phyloP scores from a whole-genome alignment of 1,140 invertebrate species.

The Phthorimaea operculella region DNA sequence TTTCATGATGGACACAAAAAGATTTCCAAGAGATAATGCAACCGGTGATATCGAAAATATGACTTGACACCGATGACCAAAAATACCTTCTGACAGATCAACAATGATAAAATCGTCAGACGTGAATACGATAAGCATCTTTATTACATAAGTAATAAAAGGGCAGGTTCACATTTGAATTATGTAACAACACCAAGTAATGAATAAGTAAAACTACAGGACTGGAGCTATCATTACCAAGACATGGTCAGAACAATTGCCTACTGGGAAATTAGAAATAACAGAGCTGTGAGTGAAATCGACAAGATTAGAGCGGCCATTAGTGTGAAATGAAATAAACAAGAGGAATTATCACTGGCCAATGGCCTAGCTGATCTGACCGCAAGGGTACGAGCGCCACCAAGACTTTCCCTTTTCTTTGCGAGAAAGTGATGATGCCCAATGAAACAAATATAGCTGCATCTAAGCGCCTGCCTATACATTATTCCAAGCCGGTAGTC shows the following conservation, averaged over 20 bases:
- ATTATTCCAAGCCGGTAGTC: not conserved
- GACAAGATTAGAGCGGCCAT: conserved; percentile 34
- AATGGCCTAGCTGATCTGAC: conserved; percentile 51
- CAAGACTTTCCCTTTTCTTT: conserved; percentile 61
- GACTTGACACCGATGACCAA: conserved; percentile 32
- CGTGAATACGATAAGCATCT: conserved; percentile 42
- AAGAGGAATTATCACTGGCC: conserved; percentile 55
- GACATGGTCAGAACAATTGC: not conserved
- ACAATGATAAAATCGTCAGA: conserved; percentile 43
- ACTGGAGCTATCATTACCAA: not conserved
- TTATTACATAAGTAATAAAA: conserved; percentile 33
- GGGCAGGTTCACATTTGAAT: conserved; percentile 16
- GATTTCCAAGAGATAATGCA: conserved; percentile 11
- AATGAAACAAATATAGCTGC: conserved; percentile 51
- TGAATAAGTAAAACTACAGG: not conserved
- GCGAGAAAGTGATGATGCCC: conserved; percentile 65
- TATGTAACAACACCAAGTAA: conserved; percentile 10
- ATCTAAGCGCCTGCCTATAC: conserved; percentile 16
- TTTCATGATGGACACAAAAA: too few species aligned
- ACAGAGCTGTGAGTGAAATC: conserved; percentile 32
- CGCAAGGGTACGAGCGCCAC: conserved; percentile 59
- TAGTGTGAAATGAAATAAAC: conserved; percentile 58
- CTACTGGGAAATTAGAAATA: conserved; percentile 20
- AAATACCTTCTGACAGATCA: conserved; percentile 39
- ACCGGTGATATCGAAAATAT: conserved; percentile 31